Evolutionary conservation across 1,140 invertebrate species (phyloP), one percentile per base, ranked within the genome.

Genomic region (Drosophila takahashii): DNA sequence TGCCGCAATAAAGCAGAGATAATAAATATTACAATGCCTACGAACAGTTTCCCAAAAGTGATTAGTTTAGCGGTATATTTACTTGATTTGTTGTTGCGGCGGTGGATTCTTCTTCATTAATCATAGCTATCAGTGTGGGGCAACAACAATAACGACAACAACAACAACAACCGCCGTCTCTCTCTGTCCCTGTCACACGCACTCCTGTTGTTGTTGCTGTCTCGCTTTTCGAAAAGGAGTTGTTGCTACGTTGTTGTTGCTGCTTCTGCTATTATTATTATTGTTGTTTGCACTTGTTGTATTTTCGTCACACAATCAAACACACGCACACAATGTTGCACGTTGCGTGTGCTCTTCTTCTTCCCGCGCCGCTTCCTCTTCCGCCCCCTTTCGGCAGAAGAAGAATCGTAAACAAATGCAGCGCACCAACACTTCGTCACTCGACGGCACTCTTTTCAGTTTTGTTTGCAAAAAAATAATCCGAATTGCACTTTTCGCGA

Each of bases 201-300:
- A 18, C 32, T 29, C 26, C 54, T 58, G 42, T 70, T 48, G 48
- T 58, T 71, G n/a, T 47, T 62, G 34, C 50, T 48, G 37, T 32
- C 57, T 51, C 16, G 36, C 37, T 45, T 62, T 16, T 22, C 1
- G 32, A 41, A 47, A 54, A 37, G 42, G 44, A 67, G 39, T 51
- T 48, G 39, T 51, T 48, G 18, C 11, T 42, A n/a, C 16, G 27
- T 47, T 57, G 37, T 56, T 48, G 39, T 42, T 42, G 39, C 39
- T 60, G 37, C 32, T 27, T 34, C 16, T 62, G 26, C 34, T 34
- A 42, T 11, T 67, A 29, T 47, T 67, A 29, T 47, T 72, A 27
- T 65, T 37, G 57, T 51, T 75, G 69, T 47, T 80, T 79, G 70
- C 77, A 79, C 77, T 79, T 81, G 79, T 81, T 81, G 75, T 84